Base-by-base conservation (phyloP, 1,140 invertebrate genomes). In the Aphidius ervi region DNA sequence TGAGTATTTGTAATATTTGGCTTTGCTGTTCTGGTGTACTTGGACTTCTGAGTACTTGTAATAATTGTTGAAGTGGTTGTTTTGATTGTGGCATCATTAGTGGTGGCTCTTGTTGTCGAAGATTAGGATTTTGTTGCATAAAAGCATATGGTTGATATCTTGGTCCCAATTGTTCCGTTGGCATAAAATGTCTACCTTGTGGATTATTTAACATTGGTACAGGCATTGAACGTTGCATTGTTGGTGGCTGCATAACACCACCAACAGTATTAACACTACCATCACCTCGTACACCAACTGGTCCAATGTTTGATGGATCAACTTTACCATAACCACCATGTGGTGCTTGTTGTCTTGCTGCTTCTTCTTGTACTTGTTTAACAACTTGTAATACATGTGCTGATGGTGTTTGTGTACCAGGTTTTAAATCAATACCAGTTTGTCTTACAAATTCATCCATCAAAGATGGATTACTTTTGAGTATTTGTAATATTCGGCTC, bases 11-110 rank as follows among this genome's bases (percentile, higher is more conserved):
- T 40, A 97, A 81, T 56, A 97, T 93, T 80, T 96, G 92, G 70
- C 92, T 88, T 70, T 98, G 95, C 71, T 96, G 93, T 68, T 97
- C 93, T 50, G 90, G 91, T n/a, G 90, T 89, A 58, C 87, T 88
- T 9, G 93, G 93, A 69, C 90, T 93, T 68, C 92, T 88, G 39
- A 97, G 82, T 46, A 93, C 95, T 56, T 89, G 85, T 84, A 97
- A 88, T n/a, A 98, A 85, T 74, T 95, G 92, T 64, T 95, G 91
- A 45, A 97, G 76, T 40, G 92, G 91, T 69, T 91, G 88, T 67
- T 91, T 89, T 16, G 16, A 16, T 46, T 72, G 72, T 50, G 77
- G 74, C 67, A 76, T 76, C 45, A 79, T 50, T 41, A 79, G 74
- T 40, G 77, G 78, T 9, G 76, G 78, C 39, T 75, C 76, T 63